A percentile compares a stretch with the other conserved stretches of the same genome.
Conservation (phyloP, 2,888 invertebrate species). For the Sclerodermus sp. region DNA sequence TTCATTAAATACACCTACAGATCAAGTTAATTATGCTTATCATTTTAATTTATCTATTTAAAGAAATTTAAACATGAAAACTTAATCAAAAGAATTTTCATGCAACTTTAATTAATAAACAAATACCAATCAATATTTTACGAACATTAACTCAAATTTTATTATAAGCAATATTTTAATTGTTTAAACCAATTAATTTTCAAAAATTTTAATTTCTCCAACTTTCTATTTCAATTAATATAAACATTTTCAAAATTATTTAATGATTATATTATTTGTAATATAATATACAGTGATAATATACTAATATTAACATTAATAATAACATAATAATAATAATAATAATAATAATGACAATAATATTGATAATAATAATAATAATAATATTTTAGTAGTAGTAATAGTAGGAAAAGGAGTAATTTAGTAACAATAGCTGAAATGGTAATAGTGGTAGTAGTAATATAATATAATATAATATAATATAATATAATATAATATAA, state of each 20-base stretch:
- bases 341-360: slow-evolving; percentile 15
- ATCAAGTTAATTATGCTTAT: too few species aligned
- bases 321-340: slow-evolving; percentile 20
- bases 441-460: slow-evolving; percentile 15
- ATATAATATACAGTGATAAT: slow-evolving; percentile 2
- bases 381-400: background rate
- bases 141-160: too few species aligned
- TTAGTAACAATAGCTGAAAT: slow-evolving; percentile 15
- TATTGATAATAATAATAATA: slow-evolving; percentile 7
- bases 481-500: too few species aligned
- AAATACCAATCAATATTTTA: too few species aligned
- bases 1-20: too few species aligned
- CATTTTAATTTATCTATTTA: too few species aligned
- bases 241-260: slow-evolving; percentile 27
- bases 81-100: too few species aligned
- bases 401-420: background rate
- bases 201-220: slow-evolving; percentile 1
- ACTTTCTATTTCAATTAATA: slow-evolving; percentile 13
- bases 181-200: background rate
- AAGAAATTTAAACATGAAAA: too few species aligned
- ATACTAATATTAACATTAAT: slow-evolving; percentile 22
- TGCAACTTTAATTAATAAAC: too few species aligned
- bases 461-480: background rate
- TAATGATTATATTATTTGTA: slow-evolving; percentile 12
- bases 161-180: too few species aligned